A percentile compares a stretch with the other conserved stretches of the same genome.
These are phyloP conservation scores for Butorides virescens DNA, from an alignment of 2,113 vertebrate species.

Conservation along the genomic window DNA sequence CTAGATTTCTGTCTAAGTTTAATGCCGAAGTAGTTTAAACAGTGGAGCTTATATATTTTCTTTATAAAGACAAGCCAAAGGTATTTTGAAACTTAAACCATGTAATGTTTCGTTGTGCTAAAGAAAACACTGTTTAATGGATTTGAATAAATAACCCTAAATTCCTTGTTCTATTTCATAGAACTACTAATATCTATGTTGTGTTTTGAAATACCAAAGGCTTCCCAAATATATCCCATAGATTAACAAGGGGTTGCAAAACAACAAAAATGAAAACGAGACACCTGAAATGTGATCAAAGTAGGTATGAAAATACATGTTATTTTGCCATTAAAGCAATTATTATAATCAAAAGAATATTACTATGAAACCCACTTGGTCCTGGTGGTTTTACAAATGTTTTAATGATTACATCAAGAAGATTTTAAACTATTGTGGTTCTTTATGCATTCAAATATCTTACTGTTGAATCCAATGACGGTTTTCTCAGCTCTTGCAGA, in stretches of 20 bases:
- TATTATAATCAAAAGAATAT: background rate
- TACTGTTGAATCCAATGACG: background rate
- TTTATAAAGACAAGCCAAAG: background rate
- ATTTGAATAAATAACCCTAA: background rate
- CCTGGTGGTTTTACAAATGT: background rate
- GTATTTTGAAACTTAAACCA: background rate
- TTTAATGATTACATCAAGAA: background rate
- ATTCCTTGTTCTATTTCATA: background rate
- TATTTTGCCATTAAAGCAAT: background rate
- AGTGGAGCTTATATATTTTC: background rate
- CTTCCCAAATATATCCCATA: background rate
- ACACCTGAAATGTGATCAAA: background rate
- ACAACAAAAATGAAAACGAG: background rate
- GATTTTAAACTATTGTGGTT: background rate
- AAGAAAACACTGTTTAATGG: background rate
- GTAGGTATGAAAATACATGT: background rate
- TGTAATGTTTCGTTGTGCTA: background rate
- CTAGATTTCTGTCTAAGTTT: background rate
- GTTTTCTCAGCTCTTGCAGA: background rate
- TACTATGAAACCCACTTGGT: background rate
- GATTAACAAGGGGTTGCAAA: background rate
- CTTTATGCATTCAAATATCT: background rate
- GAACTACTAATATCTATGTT: background rate
- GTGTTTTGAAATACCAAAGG: background rate
- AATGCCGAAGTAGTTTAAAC: background rate